These are phyloP conservation scores for Amphiprion percula DNA, from an alignment of 2,113 vertebrate genomes.

Conservation along the genomic window DNA sequence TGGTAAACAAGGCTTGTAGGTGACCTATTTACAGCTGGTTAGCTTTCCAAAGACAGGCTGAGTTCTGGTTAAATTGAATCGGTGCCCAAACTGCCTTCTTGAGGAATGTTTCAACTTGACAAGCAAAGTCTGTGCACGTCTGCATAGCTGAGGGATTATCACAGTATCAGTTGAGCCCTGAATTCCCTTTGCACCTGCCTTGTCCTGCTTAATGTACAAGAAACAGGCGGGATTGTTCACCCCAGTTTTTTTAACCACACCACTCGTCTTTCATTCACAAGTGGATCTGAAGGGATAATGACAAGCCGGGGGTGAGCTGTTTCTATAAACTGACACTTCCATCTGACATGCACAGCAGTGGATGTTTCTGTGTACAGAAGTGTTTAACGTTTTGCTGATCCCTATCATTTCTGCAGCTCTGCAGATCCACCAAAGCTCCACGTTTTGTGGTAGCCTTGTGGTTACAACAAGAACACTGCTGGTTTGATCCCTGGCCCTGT, in stretches of 20 bases:
- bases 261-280: conserved; percentile 22
- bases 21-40: neutral
- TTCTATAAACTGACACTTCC: conserved; percentile 1
- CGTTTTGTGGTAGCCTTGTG: too few relatives aligned
- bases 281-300: neutral
- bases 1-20: neutral
- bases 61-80: conserved; percentile 17
- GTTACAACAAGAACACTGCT: neutral
- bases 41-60: neutral
- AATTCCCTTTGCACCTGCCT: conserved; percentile 60
- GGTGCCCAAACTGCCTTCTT: neutral
- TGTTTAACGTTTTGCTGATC: neutral
- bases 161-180: conserved; percentile 45
- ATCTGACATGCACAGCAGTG: neutral
- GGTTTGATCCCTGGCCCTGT: neutral
- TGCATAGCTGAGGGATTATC: conserved; percentile 77
- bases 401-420: neutral
- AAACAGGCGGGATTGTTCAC: conserved; percentile 37
- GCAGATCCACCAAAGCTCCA: too few relatives aligned
- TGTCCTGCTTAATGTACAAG: conserved; percentile 59
- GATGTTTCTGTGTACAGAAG: neutral
- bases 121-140: conserved; percentile 68
- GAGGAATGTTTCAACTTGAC: conserved; percentile 50
- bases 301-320: neutral
- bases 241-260: neutral